Percentiles rank a stretch among this genome's conserved stretches.
These are phyloP conservation scores for Umimayanthus kanabou DNA, from an alignment of 92 coral and sea anemone species.

Conservation along the genomic window DNA sequence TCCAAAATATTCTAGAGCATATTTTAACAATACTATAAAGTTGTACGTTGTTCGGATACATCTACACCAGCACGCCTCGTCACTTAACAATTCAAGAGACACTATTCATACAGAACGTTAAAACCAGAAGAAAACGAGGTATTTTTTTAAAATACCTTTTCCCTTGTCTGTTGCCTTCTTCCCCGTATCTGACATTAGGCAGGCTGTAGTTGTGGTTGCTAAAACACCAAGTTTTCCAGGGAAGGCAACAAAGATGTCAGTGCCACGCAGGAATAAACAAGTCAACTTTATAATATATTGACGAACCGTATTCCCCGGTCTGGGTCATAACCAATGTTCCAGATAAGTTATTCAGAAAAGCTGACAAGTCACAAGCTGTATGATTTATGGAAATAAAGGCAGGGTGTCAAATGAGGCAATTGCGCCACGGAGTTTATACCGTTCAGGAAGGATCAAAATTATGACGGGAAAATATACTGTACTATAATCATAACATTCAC, in stretches of 20 bases:
- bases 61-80: too few species aligned
- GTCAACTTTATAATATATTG: background rate
- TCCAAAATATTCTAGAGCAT: background rate
- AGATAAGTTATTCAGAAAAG: background rate
- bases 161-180: background rate
- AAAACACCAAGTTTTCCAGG: background rate
- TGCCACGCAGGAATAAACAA: background rate
- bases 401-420: background rate
- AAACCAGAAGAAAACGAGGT: background rate
- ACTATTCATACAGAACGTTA: background rate
- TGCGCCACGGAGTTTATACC: too few species aligned
- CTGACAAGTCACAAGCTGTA: background rate
- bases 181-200: background rate
- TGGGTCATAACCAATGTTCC: background rate
- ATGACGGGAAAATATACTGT: background rate
- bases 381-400: too few species aligned
- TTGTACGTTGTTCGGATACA: too few species aligned
- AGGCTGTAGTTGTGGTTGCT: background rate
- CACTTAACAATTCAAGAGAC: background rate
- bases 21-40: too few species aligned
- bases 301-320: background rate
- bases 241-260: background rate
- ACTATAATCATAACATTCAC: too few species aligned
- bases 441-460: background rate
- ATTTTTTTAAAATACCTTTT: background rate